phyloP scores from a whole-genome alignment of 1,140 invertebrate species.

The Drosophila melanogaster region Release_6_plus_ISO1_MT NT_037436.4:3980501-3981000 shows the following conservation, averaged over 20 bases:
- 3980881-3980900: neutral
- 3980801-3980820: neutral
- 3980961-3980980: neutral
- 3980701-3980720: slow-evolving; percentile 55
- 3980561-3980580: slow-evolving; percentile 78
- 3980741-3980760: slow-evolving; percentile 43
- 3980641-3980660: slow-evolving; percentile 76
- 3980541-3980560: slow-evolving; percentile 48
- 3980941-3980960: neutral
- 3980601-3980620: slow-evolving; percentile 7
- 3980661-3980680: slow-evolving; percentile 79
- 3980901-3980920: neutral
- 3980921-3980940: neutral
- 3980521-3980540: neutral
- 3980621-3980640: slow-evolving; percentile 2
- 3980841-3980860: neutral
- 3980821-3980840: neutral
- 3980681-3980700: slow-evolving; percentile 51
- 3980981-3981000: neutral
- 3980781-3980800: slow-evolving; percentile 14
- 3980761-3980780: slow-evolving; percentile 4
- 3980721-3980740: slow-evolving; percentile 26
- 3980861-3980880: neutral
- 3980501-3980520: slow-evolving; percentile 12
- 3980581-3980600: slow-evolving; percentile 57